These are phyloP conservation scores for Aurelia aurita DNA, from an alignment of 30 jellyfish, hydroid and myxozoan species.

Conservation along the genomic window DNA sequence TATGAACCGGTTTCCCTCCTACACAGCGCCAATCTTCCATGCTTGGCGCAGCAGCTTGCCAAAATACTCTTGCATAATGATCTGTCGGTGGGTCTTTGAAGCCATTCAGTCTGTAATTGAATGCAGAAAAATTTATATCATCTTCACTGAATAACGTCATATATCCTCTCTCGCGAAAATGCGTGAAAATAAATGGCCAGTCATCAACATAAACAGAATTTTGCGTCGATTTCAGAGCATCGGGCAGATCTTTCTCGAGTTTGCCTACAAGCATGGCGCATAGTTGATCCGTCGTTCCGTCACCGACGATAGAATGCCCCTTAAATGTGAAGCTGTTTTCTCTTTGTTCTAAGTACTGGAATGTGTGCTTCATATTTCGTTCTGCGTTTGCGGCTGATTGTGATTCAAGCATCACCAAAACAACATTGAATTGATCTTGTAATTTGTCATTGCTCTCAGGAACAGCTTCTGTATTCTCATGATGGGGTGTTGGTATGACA, in stretches of 20 bases:
- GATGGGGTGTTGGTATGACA: constrained; percentile 11
- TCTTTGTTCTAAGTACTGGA: constrained; percentile 2
- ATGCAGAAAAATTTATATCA: constrained; percentile 40
- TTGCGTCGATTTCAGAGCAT: constrained; percentile 20
- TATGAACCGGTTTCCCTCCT: constrained; percentile 50
- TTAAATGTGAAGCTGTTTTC: constrained; percentile 40
- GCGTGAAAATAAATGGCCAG: constrained; percentile 72
- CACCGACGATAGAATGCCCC: constrained; percentile 83
- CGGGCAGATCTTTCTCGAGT: constrained; percentile 64
- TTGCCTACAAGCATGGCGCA: constrained; percentile 81
- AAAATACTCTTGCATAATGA: constrained; percentile 65
- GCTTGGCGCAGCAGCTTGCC: constrained; percentile 53
- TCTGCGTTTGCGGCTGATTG: constrained; percentile 76
- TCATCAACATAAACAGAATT: constrained; percentile 60
- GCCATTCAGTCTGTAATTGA: constrained; percentile 78
- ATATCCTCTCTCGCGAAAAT: constrained; percentile 51
- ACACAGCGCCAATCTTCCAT: constrained; percentile 41
- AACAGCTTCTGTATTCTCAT: background rate
- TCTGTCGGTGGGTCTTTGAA: constrained; percentile 70
- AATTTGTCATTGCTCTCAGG: constrained; percentile 2
- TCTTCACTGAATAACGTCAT: constrained; percentile 75
- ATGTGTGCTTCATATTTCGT: constrained; percentile 44
- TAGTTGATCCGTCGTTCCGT: constrained; percentile 86
- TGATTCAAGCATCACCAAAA: constrained; percentile 65
- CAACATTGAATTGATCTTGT: constrained; percentile 36